These are phyloP conservation scores for Barnardius zonarius DNA, from an alignment of 2,113 vertebrate genomes.

Conservation along the genomic window DNA sequence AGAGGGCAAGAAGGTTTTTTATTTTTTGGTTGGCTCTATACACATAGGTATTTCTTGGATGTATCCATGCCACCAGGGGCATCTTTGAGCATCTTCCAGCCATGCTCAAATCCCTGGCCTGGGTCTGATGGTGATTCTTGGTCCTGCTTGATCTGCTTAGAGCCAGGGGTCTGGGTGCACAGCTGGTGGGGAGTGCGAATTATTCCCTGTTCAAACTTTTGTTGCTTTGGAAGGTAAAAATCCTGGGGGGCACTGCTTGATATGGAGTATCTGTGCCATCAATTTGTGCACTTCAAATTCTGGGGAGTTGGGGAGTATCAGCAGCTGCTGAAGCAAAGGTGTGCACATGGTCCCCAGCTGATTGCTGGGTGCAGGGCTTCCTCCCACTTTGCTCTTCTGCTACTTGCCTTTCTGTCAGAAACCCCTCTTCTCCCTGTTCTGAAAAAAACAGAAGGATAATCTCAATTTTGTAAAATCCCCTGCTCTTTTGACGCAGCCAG, in stretches of 20 bases:
- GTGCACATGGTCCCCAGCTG: fast-evolving
- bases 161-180: neutral
- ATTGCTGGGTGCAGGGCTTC: fast-evolving
- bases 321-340: neutral
- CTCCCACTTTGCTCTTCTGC: neutral
- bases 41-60: neutral
- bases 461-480: neutral
- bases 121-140: neutral
- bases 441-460: neutral
- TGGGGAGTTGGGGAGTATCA: neutral
- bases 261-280: neutral
- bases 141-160: neutral
- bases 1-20: neutral
- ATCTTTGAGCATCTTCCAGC: neutral
- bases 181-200: neutral
- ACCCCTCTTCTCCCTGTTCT: neutral
- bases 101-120: neutral
- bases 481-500: neutral
- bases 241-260: neutral
- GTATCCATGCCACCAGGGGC: fast-evolving
- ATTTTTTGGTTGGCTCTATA: neutral
- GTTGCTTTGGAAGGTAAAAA: neutral
- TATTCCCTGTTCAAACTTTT: neutral
- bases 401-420: neutral
- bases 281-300: neutral